Evolutionary conservation across 2,888 invertebrate species (phyloP), one percentile per base, ranked within the genome.

Genomic region (Clitarchus hookeri): DNA sequence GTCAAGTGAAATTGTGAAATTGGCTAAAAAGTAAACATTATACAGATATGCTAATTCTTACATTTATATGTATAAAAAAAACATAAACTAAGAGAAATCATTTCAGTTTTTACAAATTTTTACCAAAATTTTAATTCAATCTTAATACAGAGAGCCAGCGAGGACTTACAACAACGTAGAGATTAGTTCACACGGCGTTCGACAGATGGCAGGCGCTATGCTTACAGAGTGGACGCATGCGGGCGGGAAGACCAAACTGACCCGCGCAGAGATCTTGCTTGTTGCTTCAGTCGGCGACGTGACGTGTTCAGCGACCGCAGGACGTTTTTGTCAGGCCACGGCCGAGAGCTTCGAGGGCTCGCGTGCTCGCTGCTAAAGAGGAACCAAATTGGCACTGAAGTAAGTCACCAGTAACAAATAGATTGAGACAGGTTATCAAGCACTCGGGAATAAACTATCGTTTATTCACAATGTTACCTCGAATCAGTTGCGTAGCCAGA

Each of bases 221-320:
- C 8, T 4, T 65, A 65, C 65, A 23, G 65, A 6, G 65, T 23
- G 16, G 65, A n/a, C 65, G 65, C 65, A 65, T 19, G 65, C 65
- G 65, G 65, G 65, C 65, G 65, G 65, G 65, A 65, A 65, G 65
- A 65, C 65, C 65, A 65, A 65, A 65, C n/a, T n/a, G 65, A 65
- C 19, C 23, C 65, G 65, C 65, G 65, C 65, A 8, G 19, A 65
- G 65, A n/a, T 53, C 53, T 53, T 53, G 12, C 12, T 12, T 53
- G 53, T 53, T 23, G 65, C 23, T 19, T 65, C 23, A n/a, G 65
- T n/a, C 65, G 65, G 65, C n/a, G 16, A 65, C 11, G 65, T 65
- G 65, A 65, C 65, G 65, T n/a, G 65, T 16, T 23, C 65, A 65
- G 8, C 11, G 65, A 1, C 1, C n/a, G 65, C 65, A 19, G 65